A percentile compares a stretch with the other conserved stretches of the same genome.
Conservation (phyloP, 2,113 vertebrate genomes). For the Sturnira hondurensis region DNA sequence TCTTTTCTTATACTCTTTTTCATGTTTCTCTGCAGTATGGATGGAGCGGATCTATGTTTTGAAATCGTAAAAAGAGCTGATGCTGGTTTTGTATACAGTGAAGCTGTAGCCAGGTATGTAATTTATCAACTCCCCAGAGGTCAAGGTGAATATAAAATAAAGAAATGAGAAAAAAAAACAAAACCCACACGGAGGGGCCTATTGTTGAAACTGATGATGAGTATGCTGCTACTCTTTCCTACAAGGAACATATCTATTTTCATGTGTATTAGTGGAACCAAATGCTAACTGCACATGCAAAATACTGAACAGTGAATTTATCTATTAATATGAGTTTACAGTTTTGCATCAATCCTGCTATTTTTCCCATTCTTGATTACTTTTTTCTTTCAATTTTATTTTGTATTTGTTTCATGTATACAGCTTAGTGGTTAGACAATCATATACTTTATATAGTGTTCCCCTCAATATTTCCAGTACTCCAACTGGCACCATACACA, state of each 20-base stretch:
- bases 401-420: background rate
- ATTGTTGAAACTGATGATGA: background rate
- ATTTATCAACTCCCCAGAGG: constrained; percentile 47
- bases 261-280: background rate
- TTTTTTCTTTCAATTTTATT: background rate
- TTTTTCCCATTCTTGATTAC: constrained; percentile 17
- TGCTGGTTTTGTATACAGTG: constrained; percentile 96
- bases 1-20: constrained; percentile 56
- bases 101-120: constrained; percentile 95
- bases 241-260: background rate
- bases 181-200: background rate
- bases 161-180: background rate
- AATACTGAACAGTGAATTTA: background rate
- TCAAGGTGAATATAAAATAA: constrained; percentile 36
- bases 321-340: background rate
- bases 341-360: constrained; percentile 9
- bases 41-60: constrained; percentile 94
- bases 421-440: background rate
- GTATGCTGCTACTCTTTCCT: constrained; percentile 12
- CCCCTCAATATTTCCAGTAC: background rate
- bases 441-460: background rate
- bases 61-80: constrained; percentile 95
- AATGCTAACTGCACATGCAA: background rate
- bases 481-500: background rate
- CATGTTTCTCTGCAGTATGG: constrained; percentile 86